Percentiles rank a stretch among this genome's conserved stretches.
Conservation (phyloP, 2,888 invertebrate species). For the Gymnoscelis rufifasciata region DNA sequence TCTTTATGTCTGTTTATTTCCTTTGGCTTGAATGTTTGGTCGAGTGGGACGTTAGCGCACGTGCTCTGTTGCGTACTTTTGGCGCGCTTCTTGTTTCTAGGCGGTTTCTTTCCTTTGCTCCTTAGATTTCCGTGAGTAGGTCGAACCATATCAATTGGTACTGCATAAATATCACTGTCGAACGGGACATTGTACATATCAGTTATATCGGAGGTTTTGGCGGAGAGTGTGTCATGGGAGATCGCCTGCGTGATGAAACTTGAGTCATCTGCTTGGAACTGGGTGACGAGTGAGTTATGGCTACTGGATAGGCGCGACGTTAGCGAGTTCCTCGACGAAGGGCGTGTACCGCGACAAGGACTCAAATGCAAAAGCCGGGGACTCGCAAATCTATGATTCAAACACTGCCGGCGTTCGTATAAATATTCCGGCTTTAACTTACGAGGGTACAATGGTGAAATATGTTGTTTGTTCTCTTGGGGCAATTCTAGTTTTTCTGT, state of each 20-base stretch:
- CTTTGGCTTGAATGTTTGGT: constrained; percentile 49
- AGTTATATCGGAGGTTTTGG: constrained; percentile 85
- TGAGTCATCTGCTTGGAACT: constrained; percentile 89
- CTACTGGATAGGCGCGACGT: constrained; percentile 90
- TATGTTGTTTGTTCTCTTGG: constrained; percentile 42
- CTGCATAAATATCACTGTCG: constrained; percentile 92
- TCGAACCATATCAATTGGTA: constrained; percentile 89
- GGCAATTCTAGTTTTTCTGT: constrained; percentile 40
- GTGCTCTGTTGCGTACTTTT: constrained; percentile 54
- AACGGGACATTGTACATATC: constrained; percentile 94
- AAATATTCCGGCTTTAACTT: constrained; percentile 60
- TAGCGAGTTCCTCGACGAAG: constrained; percentile 87
- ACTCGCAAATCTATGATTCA: constrained; percentile 66
- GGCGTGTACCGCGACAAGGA: constrained; percentile 80
- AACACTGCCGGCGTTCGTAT: constrained; percentile 63
- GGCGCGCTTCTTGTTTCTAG: constrained; percentile 62
- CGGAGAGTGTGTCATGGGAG: constrained; percentile 88
- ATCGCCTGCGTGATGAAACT: constrained; percentile 93
- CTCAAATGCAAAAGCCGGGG: constrained; percentile 79
- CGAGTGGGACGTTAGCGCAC: constrained; percentile 38
- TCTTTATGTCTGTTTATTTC: constrained; percentile 57
- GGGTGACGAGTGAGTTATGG: constrained; percentile 88
- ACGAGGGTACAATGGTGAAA: constrained; percentile 61
- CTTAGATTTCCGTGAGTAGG: constrained; percentile 68
- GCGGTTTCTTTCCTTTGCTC: constrained; percentile 60